Evolutionary conservation across 2,797 vertebrate genomes (phyloP).

Genomic region (Siniperca obscura): DNA sequence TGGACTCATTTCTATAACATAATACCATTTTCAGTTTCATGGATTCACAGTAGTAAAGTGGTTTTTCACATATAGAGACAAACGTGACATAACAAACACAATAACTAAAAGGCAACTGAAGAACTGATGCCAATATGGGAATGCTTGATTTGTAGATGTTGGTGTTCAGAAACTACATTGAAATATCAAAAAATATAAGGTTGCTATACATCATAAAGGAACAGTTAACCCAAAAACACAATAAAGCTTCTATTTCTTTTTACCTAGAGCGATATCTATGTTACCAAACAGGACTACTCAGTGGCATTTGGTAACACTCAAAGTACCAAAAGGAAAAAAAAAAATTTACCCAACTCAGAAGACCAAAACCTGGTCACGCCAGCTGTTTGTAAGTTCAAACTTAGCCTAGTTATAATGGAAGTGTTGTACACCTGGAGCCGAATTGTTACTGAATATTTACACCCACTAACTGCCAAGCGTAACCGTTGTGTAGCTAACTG

Average conservation of each 20-base stretch:
- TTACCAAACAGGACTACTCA: background rate
- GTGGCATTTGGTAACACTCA: background rate
- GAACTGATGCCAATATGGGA: background rate
- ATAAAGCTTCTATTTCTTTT: background rate
- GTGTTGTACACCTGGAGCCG: too few relatives aligned
- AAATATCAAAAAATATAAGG: background rate
- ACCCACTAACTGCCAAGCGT: too few relatives aligned
- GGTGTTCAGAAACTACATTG: background rate
- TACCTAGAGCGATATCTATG: background rate
- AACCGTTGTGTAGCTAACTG: too few relatives aligned
- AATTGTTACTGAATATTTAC: background rate
- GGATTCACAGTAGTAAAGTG: background rate
- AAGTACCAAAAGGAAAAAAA: conserved; percentile 5
- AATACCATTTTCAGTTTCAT: conserved; percentile 18
- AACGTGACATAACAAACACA: background rate
- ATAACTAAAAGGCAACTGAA: background rate
- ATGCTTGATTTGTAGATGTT: background rate
- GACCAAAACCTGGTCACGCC: background rate
- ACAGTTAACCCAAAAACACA: background rate
- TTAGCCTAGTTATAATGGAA: too few relatives aligned
- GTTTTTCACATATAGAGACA: background rate
- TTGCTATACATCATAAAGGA: conserved; percentile 5
- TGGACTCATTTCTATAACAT: conserved; percentile 49
- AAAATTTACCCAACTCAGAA: background rate
- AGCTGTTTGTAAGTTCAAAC: background rate